Evolutionary conservation across 2,113 vertebrate genomes (phyloP).

Genomic region (Chrysochloris asiatica): DNA sequence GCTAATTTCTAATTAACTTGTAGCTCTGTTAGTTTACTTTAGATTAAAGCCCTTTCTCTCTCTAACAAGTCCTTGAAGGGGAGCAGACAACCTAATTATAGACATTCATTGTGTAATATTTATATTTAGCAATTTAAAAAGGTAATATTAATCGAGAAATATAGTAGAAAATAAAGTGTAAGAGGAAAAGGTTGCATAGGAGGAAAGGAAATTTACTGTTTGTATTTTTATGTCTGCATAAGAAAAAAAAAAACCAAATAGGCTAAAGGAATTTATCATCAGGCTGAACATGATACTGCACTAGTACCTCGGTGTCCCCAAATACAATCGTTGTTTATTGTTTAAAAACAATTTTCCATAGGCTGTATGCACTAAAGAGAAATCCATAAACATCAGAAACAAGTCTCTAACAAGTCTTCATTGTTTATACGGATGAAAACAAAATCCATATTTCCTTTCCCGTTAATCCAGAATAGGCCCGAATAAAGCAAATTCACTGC

Average conservation of each 20-base stretch:
- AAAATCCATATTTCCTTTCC: constrained; percentile 67
- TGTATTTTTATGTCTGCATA: constrained; percentile 67
- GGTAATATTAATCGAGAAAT: constrained; percentile 58
- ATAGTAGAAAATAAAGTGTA: constrained; percentile 56
- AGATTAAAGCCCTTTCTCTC: constrained; percentile 78
- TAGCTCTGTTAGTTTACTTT: constrained; percentile 71
- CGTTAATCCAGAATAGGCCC: constrained; percentile 58
- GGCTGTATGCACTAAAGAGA: constrained; percentile 71
- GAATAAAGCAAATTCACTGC: constrained; percentile 74
- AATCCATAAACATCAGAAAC: constrained; percentile 78
- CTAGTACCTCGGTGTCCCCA: constrained; percentile 49
- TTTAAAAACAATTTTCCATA: constrained; percentile 77
- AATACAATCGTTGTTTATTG: constrained; percentile 78
- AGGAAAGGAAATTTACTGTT: constrained; percentile 61
- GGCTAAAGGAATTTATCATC: constrained; percentile 56
- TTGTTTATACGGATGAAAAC: constrained; percentile 65
- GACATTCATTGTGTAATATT: constrained; percentile 65
- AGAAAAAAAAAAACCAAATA: constrained; percentile 60
- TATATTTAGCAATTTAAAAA: constrained; percentile 72
- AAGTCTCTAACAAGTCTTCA: constrained; percentile 77
- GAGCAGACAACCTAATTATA: constrained; percentile 71
- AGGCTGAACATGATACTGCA: constrained; percentile 16
- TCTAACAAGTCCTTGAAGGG: constrained; percentile 59
- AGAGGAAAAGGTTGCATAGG: constrained; percentile 11
- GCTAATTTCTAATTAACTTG: constrained; percentile 83